These are phyloP conservation scores for Xestia sexstrigata DNA, from an alignment of 2,888 invertebrate species.

Conservation along the genomic window DNA sequence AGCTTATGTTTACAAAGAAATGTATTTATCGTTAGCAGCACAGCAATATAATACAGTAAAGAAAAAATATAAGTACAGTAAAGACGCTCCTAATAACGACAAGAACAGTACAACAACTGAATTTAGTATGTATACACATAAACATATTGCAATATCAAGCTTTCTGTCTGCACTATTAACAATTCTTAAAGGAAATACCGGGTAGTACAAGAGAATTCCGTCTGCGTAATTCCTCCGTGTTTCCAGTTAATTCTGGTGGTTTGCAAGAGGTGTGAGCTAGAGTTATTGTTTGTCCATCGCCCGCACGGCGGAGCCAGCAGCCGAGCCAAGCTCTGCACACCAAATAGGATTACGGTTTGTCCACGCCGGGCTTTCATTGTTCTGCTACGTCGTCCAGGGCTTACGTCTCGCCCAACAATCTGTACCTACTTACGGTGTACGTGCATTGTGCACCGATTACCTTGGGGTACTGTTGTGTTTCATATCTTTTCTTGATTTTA, in stretches of 20 bases:
- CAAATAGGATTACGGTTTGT: constrained; percentile 80
- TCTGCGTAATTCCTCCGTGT: constrained; percentile 60
- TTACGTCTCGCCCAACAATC: constrained; percentile 71
- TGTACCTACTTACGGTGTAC: constrained; percentile 67
- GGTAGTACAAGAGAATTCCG: constrained; percentile 57
- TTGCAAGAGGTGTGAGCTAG: constrained; percentile 69
- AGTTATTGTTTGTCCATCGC: constrained; percentile 76
- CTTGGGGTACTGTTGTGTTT: constrained; percentile 49
- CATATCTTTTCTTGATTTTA: constrained; percentile 12
- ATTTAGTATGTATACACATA: constrained; percentile 14
- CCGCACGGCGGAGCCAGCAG: constrained; percentile 37
- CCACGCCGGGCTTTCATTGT: constrained; percentile 76
- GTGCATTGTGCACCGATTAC: constrained; percentile 71
- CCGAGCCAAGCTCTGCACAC: constrained; percentile 65
- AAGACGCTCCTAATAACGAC: constrained; percentile 9
- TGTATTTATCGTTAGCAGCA: neutral
- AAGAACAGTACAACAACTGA: constrained; percentile 17
- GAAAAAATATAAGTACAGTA: no score
- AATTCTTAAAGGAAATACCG: constrained; percentile 50
- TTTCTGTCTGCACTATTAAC: constrained; percentile 31
- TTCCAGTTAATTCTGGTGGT: constrained; percentile 64
- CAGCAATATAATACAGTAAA: no score
- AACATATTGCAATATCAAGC: constrained; percentile 24
- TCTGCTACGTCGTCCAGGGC: constrained; percentile 70
- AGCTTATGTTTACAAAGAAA: neutral